phyloP scores from a whole-genome alignment of 2,113 vertebrate species.

The Acrocephalus kingi region DNA sequence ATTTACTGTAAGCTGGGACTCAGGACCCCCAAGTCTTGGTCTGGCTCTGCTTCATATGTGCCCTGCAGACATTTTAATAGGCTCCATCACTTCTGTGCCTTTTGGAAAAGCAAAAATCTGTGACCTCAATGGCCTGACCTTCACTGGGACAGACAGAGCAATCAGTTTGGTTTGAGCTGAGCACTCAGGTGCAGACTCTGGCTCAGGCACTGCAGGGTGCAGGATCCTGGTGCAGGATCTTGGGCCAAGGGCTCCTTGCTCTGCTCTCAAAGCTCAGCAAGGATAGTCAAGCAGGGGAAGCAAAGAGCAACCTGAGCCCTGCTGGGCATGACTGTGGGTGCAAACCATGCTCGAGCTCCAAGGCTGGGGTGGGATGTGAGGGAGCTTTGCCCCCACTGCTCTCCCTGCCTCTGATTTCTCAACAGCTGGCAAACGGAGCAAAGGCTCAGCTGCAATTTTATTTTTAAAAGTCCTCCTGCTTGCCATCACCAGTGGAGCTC shows the following conservation, averaged over 20 bases:
- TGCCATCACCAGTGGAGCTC: not conserved
- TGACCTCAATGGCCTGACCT: not conserved
- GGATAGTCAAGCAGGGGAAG: not conserved
- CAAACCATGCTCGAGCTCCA: not conserved
- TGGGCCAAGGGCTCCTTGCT: not conserved
- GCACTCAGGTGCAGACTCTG: not conserved
- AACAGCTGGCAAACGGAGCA: not conserved
- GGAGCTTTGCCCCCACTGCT: fast-evolving
- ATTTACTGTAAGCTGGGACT: not conserved
- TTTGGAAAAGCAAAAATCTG: not conserved
- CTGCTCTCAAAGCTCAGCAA: not conserved
- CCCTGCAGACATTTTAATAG: not conserved
- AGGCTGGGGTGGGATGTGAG: not conserved
- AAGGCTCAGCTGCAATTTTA: not conserved
- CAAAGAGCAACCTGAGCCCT: not conserved
- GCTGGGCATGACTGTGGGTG: not conserved
- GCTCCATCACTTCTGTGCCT: not conserved
- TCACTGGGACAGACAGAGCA: not conserved
- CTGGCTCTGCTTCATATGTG: not conserved
- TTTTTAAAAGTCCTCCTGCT: not conserved
- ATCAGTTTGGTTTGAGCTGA: not conserved
- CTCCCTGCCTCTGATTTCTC: not conserved
- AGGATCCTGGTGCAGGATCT: too few relatives aligned
- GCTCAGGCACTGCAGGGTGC: not conserved
- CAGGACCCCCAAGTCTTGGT: not conserved